Evolutionary conservation across 1,140 invertebrate genomes (phyloP).

Genomic region (Drosophila tristis): DNA sequence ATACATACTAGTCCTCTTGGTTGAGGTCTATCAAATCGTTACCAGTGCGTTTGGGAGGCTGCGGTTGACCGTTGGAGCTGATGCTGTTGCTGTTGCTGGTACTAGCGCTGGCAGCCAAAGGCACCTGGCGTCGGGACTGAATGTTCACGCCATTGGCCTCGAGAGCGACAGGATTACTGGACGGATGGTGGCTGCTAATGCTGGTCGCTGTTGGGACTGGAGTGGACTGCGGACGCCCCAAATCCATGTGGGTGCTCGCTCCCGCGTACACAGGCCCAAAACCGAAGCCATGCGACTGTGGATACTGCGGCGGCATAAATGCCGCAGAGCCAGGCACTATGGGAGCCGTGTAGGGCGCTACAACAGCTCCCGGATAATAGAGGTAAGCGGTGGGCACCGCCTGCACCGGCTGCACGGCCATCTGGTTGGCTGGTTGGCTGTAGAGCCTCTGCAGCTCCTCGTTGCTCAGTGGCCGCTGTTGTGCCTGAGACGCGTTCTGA

Average conservation of each 20-base stretch:
- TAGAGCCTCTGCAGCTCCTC: conserved; percentile 79
- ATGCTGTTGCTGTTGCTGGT: not conserved
- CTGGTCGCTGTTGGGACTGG: conserved; percentile 15
- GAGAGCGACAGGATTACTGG: conserved; percentile 5
- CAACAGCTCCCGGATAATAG: conserved; percentile 54
- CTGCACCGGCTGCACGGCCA: conserved; percentile 58
- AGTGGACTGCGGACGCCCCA: conserved; percentile 41
- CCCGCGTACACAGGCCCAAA: conserved; percentile 23
- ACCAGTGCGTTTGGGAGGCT: conserved; percentile 42
- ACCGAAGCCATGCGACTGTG: conserved; percentile 49
- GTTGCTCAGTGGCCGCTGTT: conserved; percentile 68
- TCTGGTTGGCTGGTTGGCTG: conserved; percentile 64
- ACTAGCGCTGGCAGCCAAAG: conserved; percentile 8
- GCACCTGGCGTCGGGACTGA: conserved; percentile 25
- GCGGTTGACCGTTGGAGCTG: conserved; percentile 31
- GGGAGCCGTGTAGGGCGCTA: conserved; percentile 50
- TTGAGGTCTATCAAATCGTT: conserved; percentile 85
- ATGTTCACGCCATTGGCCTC: conserved; percentile 32
- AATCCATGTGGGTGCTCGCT: conserved; percentile 58
- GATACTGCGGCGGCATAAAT: conserved; percentile 76
- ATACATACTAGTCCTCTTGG: conserved; percentile 75
- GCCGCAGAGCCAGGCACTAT: conserved; percentile 71
- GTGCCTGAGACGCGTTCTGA: conserved; percentile 48
- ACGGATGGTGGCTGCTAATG: conserved; percentile 22
- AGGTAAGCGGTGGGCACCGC: conserved; percentile 48